Evolutionary conservation across 2,113 vertebrate genomes (phyloP), one percentile per base, ranked within the genome.

Genomic region (Thunnus maccoyii): DNA sequence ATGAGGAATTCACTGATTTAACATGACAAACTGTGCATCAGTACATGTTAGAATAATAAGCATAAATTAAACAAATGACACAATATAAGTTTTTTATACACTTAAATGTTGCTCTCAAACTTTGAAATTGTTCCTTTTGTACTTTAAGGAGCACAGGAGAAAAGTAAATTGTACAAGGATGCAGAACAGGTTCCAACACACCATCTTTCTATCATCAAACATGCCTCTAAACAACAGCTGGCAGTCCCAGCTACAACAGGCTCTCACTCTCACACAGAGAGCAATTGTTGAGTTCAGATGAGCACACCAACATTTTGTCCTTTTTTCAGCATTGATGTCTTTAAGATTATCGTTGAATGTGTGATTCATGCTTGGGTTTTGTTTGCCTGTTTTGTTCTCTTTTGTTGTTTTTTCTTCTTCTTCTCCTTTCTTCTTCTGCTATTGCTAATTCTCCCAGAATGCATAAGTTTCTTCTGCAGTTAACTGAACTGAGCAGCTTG

Each of bases 311-410:
- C 30, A 47, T 70, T 47, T 48, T 63, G 20, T 30, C 8, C 4
- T 62, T 60, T n/a, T 46, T 30, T 51, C 10, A 62, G 47, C 9
- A 46, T 13, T 69, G 16, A 44, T 10, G 22, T 54, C 16, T 48
- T 57, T 56, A 10, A 32, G 25, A 50, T 48, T 56, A 9, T 36
- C 54, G 56, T 69, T 73, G 56, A 51, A 25, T 75, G 11, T 48
- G 9, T 36, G 18, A 47, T 52, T 55, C 3, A 36, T 36, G 22
- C 6, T 32, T 17, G 6, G 54, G 2, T 12, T 46, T 63, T 12
- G 18, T 65, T 7, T 13, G 36, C 8, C 36, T 36, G 36, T 36
- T 7, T 36, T 6, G 36, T 30, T 30, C 27, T 30, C 27, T 30
- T 30, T 30, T 30, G 27, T 30, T 30, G 1, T 63, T 74, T 46